Evolutionary conservation across 2,113 vertebrate species (phyloP), one percentile per base, ranked within the genome.

Genomic region (Lycaon pictus): DNA sequence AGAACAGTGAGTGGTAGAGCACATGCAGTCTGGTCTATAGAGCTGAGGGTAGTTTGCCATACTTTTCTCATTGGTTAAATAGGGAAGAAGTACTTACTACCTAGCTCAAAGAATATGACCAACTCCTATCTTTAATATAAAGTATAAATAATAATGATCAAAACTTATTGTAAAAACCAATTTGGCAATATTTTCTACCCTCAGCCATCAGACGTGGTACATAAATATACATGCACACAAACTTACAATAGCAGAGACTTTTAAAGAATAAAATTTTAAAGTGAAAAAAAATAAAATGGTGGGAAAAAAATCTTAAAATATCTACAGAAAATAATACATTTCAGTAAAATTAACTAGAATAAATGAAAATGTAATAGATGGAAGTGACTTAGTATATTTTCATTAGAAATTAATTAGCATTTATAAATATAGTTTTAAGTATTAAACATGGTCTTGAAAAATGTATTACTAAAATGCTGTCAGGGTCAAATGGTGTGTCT

Each of bases 371-470:
- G 51, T 65, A 88, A n/a, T 72, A 60, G 56, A 23, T 80, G 10
- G 19, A 77, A 85, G 58, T 53, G 23, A 2, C 58, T 69, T 53
- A 53, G 51, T 77, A 32, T 10, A 43, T 90, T 77, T 90, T 60
- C 20, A 27, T n/a, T 19, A 62, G 16, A 69, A 7, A 25, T 37
- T 80, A 6, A 55, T n/a, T 5, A 92, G 12, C 62, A 10, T 53
- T 62, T 43, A 43, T 43, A 43, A 53, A 80, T 71, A 35, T 62
- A 84, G 79, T 91, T 69, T 79, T 69, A 69, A 91, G 37, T 53
- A 16, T 87, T 86, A 71, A 85, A 58, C 32, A 80, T 71, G 19
- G 13, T 92, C n/a, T 92, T 92, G 35, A 87, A 92, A 86, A 79
- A 69, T 37, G 22, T 58, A 17, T 27, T 95, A n/a, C 77, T 79